Percentiles rank a stretch among this genome's conserved stretches.
These are phyloP conservation scores for Chrysopilus asiliformis DNA, from an alignment of 2,888 invertebrate species.

Conservation along the genomic window DNA sequence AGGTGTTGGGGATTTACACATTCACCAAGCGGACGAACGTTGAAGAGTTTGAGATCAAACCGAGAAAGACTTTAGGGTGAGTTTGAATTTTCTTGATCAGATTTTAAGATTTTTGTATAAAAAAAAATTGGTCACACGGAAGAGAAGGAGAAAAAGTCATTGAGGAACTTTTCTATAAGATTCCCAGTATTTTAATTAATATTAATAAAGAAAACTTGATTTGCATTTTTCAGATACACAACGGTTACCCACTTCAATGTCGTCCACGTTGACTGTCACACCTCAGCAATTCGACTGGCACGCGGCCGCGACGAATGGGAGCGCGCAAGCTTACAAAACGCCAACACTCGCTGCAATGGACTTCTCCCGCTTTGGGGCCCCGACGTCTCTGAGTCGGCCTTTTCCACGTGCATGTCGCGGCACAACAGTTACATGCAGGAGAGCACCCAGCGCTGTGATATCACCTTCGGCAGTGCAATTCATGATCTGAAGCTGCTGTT, in stretches of 20 bases:
- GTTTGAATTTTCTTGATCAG: neutral
- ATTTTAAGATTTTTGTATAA: neutral
- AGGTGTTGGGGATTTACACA: slow-evolving; percentile 92
- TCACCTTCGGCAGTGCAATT: slow-evolving; percentile 42
- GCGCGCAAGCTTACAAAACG: slow-evolving; percentile 89
- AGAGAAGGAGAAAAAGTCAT: too few relatives aligned
- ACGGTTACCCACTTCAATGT: slow-evolving; percentile 98
- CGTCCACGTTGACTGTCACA: slow-evolving; percentile 96
- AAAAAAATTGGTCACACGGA: too few relatives aligned
- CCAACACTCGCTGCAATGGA: slow-evolving; percentile 95
- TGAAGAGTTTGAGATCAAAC: slow-evolving; percentile 83
- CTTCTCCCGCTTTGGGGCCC: slow-evolving; percentile 94
- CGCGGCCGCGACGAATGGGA: slow-evolving; percentile 90
- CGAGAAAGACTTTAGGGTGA: slow-evolving; percentile 64
- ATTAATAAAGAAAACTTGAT: too few relatives aligned
- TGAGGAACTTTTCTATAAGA: too few relatives aligned
- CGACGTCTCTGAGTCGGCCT: slow-evolving; percentile 81
- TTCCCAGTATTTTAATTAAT: neutral
- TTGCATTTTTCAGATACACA: slow-evolving; percentile 45
- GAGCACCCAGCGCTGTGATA: slow-evolving; percentile 35
- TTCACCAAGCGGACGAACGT: slow-evolving; percentile 90
- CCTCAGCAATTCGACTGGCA: slow-evolving; percentile 77
- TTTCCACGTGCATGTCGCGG: slow-evolving; percentile 84
- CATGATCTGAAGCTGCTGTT: slow-evolving; percentile 88
- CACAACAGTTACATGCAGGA: slow-evolving; percentile 71